phyloP scores from a whole-genome alignment of 2,888 invertebrate species.

The Troilus luridus region DNA sequence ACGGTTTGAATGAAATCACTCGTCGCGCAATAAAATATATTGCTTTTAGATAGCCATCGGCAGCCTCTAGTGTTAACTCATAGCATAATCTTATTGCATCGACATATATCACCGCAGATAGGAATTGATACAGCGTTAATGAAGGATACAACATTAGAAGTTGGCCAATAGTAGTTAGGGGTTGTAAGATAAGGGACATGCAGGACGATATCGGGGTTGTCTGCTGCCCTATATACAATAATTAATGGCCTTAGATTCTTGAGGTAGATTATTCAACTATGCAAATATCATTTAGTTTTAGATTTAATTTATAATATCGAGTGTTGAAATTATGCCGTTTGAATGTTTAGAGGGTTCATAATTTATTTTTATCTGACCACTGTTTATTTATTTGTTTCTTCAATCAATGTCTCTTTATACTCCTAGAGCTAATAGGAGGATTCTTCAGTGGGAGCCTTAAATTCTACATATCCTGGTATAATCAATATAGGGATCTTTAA shows the following conservation, averaged over 20 bases:
- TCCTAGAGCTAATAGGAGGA: too few species aligned
- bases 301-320: background rate
- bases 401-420: too few species aligned
- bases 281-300: constrained; percentile 15
- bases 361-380: too few species aligned
- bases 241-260: constrained; percentile 12
- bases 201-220: background rate
- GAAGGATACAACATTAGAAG: background rate
- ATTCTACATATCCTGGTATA: too few species aligned
- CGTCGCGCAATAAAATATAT: background rate
- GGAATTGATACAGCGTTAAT: background rate
- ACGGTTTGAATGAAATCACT: background rate
- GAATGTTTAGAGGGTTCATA: background rate
- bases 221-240: background rate
- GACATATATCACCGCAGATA: constrained; percentile 1
- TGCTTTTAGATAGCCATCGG: background rate
- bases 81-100: background rate
- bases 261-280: background rate
- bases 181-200: background rate
- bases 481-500: too few species aligned
- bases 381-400: too few species aligned
- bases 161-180: constrained; percentile 8
- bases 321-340: background rate
- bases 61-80: background rate
- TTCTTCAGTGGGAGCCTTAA: too few species aligned